Base-by-base conservation (phyloP, 1,140 invertebrate genomes). In the Lutraria rhynchaena region DNA sequence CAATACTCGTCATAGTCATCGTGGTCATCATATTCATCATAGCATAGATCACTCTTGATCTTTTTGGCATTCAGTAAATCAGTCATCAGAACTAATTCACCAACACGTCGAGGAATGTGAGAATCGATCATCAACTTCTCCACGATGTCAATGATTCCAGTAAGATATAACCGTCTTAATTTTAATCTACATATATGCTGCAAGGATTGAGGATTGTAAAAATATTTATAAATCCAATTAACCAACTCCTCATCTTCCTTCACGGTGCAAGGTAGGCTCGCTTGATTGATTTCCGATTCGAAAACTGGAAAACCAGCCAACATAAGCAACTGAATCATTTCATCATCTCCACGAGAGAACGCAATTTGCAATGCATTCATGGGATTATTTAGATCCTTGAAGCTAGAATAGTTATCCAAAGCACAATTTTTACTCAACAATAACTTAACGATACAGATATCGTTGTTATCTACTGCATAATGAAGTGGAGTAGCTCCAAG, bases 161-260 rank as follows among this genome's bases (percentile, higher is more conserved):
- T 73, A 1, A 55, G 46, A 63, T 51, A 73, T 3, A 44, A 19
- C 0, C 5, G 46, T 22, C 78, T 46, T n/a, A 81, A 33, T 22
- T 53, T 9, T 7, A 81, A 17, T 29, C 69, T 22, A 61, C 67
- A 65, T 17, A 74, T 17, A 65, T 81, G 69, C 31, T 33, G 37
- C 17, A 81, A 24, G 3, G 78, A 37, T 53, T 51, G 31, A 15
- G 78, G 78, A 3, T 35, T 51, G 58, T 61, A 65, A 37, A 81
- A 22, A 35, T 46, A 81, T 51, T 81, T 22, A 27, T 58, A 71
- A 17, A 81, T 70, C 78, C 78, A 81, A 27, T 73, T 67, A 1
- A 81, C 35, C 2, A 63, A 11, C 9, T 73, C 67, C 33, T 61
- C 78, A 44, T 74, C 51, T 9, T 63, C 33, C n/a, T 29, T 33